These are phyloP conservation scores for Scarus forsteni DNA, from an alignment of 2,797 vertebrate genomes.

Conservation along the genomic window DNA sequence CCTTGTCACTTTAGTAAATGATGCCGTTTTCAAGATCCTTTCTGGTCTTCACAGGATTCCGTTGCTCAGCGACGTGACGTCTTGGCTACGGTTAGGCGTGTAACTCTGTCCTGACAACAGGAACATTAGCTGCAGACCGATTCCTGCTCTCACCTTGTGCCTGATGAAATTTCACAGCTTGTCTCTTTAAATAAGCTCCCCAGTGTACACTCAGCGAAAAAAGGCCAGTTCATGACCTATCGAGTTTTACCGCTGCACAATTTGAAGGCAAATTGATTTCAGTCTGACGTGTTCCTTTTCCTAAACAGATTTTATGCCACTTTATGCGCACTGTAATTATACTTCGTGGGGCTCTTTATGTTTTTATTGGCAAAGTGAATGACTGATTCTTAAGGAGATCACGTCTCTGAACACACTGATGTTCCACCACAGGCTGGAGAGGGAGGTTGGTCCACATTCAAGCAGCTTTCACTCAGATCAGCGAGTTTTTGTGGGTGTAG, in stretches of 20 bases:
- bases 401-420: not conserved
- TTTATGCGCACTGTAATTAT: not conserved
- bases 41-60: no score
- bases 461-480: not conserved
- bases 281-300: conserved; percentile 2
- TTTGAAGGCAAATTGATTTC: conserved; percentile 41
- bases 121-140: conserved; percentile 12
- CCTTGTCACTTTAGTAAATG: no score
- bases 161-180: conserved; percentile 15
- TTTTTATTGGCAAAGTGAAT: not conserved
- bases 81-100: no score
- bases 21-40: no score
- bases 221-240: conserved; percentile 65
- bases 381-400: not conserved
- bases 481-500: no score
- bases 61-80: no score
- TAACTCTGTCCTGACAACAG: conserved; percentile 38
- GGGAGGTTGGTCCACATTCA: not conserved
- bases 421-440: not conserved
- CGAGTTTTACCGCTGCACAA: conserved; percentile 45
- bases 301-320: conserved; percentile 13
- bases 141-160: conserved; percentile 40
- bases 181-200: conserved; percentile 63
- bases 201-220: conserved; percentile 55
- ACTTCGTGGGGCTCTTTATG: not conserved